A percentile compares a stretch with the other conserved stretches of the same genome.
Conservation (phyloP, 2,797 vertebrate genomes). For the Amazona ochrocephala region DNA sequence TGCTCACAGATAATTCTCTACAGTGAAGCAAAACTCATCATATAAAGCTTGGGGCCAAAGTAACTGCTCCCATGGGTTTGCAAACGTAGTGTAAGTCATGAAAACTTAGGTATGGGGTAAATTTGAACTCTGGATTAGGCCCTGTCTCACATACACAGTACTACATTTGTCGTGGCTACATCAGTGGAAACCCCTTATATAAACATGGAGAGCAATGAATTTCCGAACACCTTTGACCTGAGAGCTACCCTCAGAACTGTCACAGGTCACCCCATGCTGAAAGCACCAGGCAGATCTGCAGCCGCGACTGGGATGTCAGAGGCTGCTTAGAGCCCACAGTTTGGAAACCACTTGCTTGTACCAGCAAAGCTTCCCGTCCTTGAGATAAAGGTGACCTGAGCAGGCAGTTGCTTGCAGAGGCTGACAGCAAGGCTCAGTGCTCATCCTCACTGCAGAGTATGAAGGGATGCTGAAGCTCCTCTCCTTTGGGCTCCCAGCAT, state of each 20-base stretch:
- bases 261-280: rapidly evolving
- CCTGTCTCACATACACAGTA: neutral
- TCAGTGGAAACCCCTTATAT: neutral
- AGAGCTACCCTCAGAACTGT: neutral
- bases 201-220: neutral
- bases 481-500: neutral
- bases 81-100: neutral
- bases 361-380: neutral
- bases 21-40: neutral
- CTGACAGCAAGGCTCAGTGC: neutral
- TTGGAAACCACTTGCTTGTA: neutral
- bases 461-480: neutral
- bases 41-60: neutral
- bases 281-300: neutral
- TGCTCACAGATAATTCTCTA: neutral
- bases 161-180: neutral
- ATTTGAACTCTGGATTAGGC: neutral
- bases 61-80: neutral
- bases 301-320: neutral
- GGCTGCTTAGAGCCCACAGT: neutral
- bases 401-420: neutral
- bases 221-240: neutral
- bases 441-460: neutral
- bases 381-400: neutral
- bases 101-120: neutral